These are phyloP conservation scores for Tinamus guttatus DNA, from an alignment of 2,113 vertebrate genomes.

Conservation along the genomic window DNA sequence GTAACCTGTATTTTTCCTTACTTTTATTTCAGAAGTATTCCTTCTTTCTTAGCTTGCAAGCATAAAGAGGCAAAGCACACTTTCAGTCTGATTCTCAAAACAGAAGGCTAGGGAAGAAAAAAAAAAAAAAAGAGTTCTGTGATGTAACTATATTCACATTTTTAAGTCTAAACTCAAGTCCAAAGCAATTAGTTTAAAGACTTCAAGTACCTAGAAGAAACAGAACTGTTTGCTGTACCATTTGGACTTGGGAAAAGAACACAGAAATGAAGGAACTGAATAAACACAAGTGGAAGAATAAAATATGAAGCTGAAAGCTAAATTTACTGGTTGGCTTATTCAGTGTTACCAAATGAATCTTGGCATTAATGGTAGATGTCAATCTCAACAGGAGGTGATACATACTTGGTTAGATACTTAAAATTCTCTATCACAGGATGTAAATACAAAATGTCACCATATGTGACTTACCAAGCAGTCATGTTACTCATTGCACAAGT, in stretches of 20 bases:
- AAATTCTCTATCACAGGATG: neutral
- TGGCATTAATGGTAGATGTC: neutral
- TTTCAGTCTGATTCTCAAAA: neutral
- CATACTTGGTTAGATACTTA: neutral
- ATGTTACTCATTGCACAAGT: neutral
- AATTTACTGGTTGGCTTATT: neutral
- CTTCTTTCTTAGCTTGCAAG: neutral
- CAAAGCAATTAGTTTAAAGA: neutral
- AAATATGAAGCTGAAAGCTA: neutral
- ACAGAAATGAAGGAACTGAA: neutral
- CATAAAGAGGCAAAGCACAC: neutral
- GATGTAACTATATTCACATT: neutral
- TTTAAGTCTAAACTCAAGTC: neutral
- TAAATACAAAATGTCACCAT: constrained; percentile 11
- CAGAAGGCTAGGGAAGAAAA: neutral
- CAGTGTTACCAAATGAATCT: neutral
- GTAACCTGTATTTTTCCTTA: neutral
- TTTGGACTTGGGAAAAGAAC: neutral
- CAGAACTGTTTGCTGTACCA: neutral
- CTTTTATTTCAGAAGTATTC: neutral
- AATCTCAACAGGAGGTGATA: neutral
- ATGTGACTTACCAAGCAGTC: neutral
- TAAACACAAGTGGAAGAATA: neutral
- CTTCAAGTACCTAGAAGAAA: neutral
- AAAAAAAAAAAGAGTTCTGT: neutral